Evolutionary conservation across 2,113 vertebrate genomes (phyloP), one percentile per base, ranked within the genome.

Genomic region (Periophthalmus modestus): DNA sequence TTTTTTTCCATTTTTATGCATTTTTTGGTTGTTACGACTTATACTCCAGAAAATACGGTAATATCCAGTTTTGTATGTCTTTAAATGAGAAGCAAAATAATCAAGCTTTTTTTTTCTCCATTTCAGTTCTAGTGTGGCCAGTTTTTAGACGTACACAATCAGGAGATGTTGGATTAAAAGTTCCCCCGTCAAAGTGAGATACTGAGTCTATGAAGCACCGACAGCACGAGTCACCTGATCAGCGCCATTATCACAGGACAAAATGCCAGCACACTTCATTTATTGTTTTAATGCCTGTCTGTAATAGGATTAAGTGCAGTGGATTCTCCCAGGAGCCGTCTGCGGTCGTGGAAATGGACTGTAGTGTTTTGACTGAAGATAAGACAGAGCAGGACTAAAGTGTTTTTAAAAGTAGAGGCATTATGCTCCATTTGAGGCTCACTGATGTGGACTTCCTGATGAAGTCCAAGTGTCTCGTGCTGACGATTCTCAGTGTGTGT

Each of bases 251-350:
- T 1, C 24, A 39, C 70, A 74, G 75, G 61, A 73, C 39, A 33
- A 69, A 24, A 79, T 19, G 19, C 61, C 6, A 47, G 47, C 57
- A 7, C 61, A 63, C 52, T 54, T 66, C 19, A 59, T 9, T 23
- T 66, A 79, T 28, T 58, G 72, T 83, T 80, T 79, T 73, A 72
- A 57, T 74, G 73, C 68, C 52, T 46, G 34, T 71, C 47, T 0
- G 46, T 21, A 28, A n/a, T 0, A 70, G 39, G 39, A 39, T 69
- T 54, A 70, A 54, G 16, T 77, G 19, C 43, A 24, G 39, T 15
- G 6, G 43, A 67, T 19, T 48, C 46, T 67, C 19, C 46, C 23
- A 54, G 19, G 59, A 39, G 43, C 48, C 7, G 62, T 24, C 47
- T 58, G 24, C 55, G 21, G 4, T 28, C 15, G 23, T 12, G 13